phyloP scores from a whole-genome alignment of 2,888 invertebrate species.

The Tolmerus cingulatus region DNA sequence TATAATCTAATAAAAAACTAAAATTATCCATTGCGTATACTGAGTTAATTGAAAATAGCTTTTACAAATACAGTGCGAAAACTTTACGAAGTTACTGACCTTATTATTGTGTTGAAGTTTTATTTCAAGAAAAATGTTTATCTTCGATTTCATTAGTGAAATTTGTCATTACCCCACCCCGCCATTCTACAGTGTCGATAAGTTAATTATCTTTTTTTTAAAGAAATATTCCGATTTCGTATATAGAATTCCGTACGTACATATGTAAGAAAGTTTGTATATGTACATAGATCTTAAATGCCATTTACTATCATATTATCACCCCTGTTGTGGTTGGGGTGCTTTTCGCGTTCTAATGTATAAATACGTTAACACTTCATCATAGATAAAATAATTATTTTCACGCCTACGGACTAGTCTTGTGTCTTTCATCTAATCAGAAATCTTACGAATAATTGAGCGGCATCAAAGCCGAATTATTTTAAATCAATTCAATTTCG shows the following conservation, averaged over 20 bases:
- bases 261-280: not conserved
- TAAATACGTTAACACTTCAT: not conserved
- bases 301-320: not conserved
- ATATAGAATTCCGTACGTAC: not conserved
- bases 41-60: not conserved
- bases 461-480: not conserved
- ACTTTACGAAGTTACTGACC: not conserved
- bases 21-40: not conserved
- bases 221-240: no score
- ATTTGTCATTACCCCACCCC: not conserved
- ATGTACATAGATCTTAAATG: not conserved
- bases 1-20: not conserved
- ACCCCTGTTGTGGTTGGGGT: not conserved
- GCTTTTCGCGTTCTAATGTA: not conserved
- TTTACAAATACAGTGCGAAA: not conserved
- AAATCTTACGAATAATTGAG: not conserved
- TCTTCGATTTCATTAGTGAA: not conserved
- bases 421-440: not conserved
- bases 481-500: not conserved
- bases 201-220: not conserved
- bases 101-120: not conserved
- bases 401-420: not conserved
- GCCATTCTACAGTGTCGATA: not conserved
- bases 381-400: not conserved
- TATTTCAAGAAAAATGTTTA: not conserved